These are phyloP conservation scores for Polymixis flavicincta DNA, from an alignment of 2,888 invertebrate genomes.

Conservation along the genomic window DNA sequence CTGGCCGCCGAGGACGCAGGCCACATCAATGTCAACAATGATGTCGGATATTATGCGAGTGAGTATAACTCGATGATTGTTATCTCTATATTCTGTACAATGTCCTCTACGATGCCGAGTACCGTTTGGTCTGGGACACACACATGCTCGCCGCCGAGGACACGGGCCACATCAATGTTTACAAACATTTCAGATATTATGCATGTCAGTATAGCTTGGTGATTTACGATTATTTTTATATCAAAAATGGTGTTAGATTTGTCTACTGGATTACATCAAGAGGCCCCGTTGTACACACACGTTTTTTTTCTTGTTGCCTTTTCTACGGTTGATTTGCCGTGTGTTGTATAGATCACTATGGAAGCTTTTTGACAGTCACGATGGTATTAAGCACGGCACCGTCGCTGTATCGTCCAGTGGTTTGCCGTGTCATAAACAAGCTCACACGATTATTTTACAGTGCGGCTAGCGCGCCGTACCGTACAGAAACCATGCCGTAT, in stretches of 20 bases:
- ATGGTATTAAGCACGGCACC: too few species aligned
- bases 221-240: background rate
- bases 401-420: too few species aligned
- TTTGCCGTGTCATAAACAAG: too few species aligned
- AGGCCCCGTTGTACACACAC: too few species aligned
- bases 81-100: conserved; percentile 91
- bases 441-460: too few species aligned
- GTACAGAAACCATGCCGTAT: too few species aligned
- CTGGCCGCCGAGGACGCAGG: conserved; percentile 96
- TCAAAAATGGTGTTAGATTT: background rate
- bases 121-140: conserved; percentile 97
- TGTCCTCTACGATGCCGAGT: conserved; percentile 97
- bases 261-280: background rate
- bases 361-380: too few species aligned
- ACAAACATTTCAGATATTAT: conserved; percentile 96
- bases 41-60: conserved; percentile 98
- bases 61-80: conserved; percentile 76
- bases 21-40: conserved; percentile 97
- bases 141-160: conserved; percentile 97
- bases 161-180: conserved; percentile 97
- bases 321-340: too few species aligned
- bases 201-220: conserved; percentile 92
- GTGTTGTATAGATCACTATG: too few species aligned
- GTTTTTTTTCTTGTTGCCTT: too few species aligned
- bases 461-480: too few species aligned